A percentile compares a stretch with the other conserved stretches of the same genome.
Conservation (phyloP, 2,797 vertebrate genomes). For the Acipenser ruthenus region DNA sequence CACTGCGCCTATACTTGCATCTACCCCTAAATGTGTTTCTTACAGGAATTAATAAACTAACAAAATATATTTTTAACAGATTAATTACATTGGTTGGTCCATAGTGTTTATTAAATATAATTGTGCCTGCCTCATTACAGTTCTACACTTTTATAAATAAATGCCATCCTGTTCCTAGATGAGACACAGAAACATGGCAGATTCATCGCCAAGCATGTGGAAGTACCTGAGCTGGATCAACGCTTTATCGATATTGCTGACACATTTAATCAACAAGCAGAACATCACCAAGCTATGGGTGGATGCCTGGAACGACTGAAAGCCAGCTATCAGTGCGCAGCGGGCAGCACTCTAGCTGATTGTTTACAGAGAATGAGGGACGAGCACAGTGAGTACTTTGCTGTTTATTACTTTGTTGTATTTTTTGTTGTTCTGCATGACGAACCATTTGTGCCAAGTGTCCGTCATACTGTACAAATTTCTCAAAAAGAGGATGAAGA, state of each 20-base stretch:
- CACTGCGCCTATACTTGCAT: too few species aligned
- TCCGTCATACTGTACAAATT: too few species aligned
- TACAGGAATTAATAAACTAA: too few species aligned
- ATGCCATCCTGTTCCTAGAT: not conserved
- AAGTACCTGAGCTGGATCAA: conserved; percentile 49
- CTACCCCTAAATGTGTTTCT: too few species aligned
- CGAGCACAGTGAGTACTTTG: conserved; percentile 45
- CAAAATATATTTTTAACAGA: too few species aligned
- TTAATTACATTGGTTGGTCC: too few species aligned
- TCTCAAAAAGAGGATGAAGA: too few species aligned
- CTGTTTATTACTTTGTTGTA: not conserved
- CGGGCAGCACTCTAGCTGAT: conserved; percentile 26
- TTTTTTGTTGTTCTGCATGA: not conserved
- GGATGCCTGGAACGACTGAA: conserved; percentile 35
- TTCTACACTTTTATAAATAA: too few species aligned
- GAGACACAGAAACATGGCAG: conserved; percentile 24
- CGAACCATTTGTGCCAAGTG: too few species aligned
- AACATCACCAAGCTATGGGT: conserved; percentile 43
- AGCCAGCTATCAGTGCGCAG: conserved; percentile 32
- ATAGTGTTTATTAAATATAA: too few species aligned
- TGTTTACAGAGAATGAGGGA: conserved; percentile 49
- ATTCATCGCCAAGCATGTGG: conserved; percentile 41
- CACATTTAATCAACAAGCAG: conserved; percentile 58
- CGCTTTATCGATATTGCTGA: conserved; percentile 53
- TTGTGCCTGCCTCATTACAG: too few species aligned